phyloP scores from a whole-genome alignment of 2,888 invertebrate genomes.

The Cantharis lateralis region DNA sequence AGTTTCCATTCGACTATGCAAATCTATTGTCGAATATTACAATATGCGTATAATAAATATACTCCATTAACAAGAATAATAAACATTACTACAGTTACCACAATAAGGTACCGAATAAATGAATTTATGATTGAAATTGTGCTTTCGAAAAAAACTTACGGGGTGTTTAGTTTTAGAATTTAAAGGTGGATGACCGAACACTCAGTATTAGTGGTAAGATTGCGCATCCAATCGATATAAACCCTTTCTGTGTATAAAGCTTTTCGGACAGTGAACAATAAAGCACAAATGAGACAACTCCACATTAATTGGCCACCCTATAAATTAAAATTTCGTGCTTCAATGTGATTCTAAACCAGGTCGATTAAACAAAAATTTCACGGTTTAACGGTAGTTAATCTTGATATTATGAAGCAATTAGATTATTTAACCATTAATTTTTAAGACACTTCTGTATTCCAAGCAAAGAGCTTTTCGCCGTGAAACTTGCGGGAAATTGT shows the following conservation, averaged over 20 bases:
- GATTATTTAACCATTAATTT: not conserved
- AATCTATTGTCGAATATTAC: not conserved
- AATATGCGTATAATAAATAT: not conserved
- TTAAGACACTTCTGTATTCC: not conserved
- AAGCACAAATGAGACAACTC: not conserved
- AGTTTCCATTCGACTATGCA: not conserved
- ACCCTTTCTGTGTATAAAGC: not conserved
- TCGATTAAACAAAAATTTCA: not conserved
- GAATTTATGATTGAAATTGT: too few species aligned
- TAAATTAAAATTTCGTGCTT: not conserved
- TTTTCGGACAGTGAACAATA: not conserved
- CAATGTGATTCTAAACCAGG: not conserved
- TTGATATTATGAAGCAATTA: not conserved
- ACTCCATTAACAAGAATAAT: not conserved
- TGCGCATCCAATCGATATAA: not conserved
- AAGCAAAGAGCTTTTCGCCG: not conserved
- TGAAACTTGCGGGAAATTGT: not conserved
- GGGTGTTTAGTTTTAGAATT: not conserved
- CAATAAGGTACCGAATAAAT: not conserved
- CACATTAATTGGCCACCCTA: not conserved
- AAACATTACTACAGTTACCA: not conserved
- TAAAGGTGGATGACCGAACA: not conserved
- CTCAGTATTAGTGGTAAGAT: not conserved
- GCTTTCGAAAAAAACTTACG: not conserved
- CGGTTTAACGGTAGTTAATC: not conserved